phyloP scores from a whole-genome alignment of 2,888 invertebrate genomes.

The Serrognathus titanus region DNA sequence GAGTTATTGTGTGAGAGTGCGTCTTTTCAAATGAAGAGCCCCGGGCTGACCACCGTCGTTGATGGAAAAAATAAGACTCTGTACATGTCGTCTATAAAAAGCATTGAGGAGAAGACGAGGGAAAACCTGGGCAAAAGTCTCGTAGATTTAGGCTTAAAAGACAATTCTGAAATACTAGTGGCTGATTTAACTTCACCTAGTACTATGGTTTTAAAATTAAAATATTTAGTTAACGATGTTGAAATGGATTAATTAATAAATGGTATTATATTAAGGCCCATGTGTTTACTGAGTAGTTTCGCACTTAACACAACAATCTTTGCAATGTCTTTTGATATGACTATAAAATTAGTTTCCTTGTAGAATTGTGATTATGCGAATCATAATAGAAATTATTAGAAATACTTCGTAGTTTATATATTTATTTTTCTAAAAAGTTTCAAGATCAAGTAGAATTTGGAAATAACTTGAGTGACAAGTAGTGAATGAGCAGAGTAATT shows the following conservation, averaged over 20 bases:
- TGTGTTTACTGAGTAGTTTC: too few species aligned
- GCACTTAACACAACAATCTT: too few species aligned
- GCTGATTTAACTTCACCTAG: slow-evolving; percentile 90
- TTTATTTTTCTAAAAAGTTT: too few species aligned
- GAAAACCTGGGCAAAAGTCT: slow-evolving; percentile 86
- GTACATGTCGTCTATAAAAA: slow-evolving; percentile 88
- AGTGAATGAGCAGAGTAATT: too few species aligned
- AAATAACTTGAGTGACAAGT: too few species aligned
- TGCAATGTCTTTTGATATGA: too few species aligned
- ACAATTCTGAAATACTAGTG: slow-evolving; percentile 85
- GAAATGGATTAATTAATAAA: slow-evolving; percentile 47
- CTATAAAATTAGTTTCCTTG: too few species aligned
- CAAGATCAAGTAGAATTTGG: too few species aligned
- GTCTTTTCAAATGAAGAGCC: slow-evolving; percentile 87
- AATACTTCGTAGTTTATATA: too few species aligned
- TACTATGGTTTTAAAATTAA: slow-evolving; percentile 72
- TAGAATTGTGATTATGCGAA: too few species aligned
- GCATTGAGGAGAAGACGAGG: slow-evolving; percentile 86
- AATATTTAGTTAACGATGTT: slow-evolving; percentile 53
- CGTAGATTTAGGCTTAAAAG: slow-evolving; percentile 75
- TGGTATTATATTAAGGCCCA: neutral
- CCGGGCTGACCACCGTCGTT: slow-evolving; percentile 78
- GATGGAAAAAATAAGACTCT: slow-evolving; percentile 86
- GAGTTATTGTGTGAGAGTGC: slow-evolving; percentile 72
- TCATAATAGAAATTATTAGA: too few species aligned